These are phyloP conservation scores for Diorhabda elongata DNA, from an alignment of 1,140 invertebrate species.

Conservation along the genomic window DNA sequence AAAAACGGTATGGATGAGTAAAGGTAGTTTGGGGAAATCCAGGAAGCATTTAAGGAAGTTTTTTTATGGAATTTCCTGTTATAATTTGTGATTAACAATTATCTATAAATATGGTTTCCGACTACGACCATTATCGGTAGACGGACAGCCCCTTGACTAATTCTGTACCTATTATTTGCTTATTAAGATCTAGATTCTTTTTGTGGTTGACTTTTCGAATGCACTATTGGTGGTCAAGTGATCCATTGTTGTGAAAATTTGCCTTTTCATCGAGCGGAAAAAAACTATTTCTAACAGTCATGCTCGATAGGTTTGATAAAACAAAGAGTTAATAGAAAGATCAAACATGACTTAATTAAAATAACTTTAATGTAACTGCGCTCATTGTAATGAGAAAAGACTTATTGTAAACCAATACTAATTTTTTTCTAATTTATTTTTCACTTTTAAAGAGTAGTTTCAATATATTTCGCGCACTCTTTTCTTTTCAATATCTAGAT, in stretches of 20 bases:
- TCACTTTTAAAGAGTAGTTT: no score
- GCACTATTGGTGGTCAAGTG: neutral
- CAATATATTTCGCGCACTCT: no score
- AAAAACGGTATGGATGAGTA: no score
- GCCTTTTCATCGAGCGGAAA: conserved; percentile 1
- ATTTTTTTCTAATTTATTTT: no score
- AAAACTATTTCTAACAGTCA: conserved; percentile 3
- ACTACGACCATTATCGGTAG: no score
- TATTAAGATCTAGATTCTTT: conserved; percentile 3
- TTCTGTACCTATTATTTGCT: neutral
- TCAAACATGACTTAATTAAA: conserved; percentile 1
- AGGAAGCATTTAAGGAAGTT: no score
- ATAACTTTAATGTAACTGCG: neutral
- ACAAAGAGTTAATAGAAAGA: neutral
- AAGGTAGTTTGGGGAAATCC: no score
- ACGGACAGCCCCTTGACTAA: neutral
- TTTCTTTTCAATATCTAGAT: no score
- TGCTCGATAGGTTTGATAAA: neutral
- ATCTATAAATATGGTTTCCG: no score
- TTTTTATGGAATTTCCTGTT: no score
- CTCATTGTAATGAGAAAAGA: no score
- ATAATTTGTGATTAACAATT: no score
- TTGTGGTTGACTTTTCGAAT: neutral
- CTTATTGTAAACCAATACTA: conserved; percentile 6
- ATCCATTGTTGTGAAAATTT: conserved; percentile 2